Percentiles rank a stretch among this genome's conserved stretches.
These are phyloP conservation scores for Rhodophaea formosa DNA, from an alignment of 2,888 invertebrate genomes.

Conservation along the genomic window DNA sequence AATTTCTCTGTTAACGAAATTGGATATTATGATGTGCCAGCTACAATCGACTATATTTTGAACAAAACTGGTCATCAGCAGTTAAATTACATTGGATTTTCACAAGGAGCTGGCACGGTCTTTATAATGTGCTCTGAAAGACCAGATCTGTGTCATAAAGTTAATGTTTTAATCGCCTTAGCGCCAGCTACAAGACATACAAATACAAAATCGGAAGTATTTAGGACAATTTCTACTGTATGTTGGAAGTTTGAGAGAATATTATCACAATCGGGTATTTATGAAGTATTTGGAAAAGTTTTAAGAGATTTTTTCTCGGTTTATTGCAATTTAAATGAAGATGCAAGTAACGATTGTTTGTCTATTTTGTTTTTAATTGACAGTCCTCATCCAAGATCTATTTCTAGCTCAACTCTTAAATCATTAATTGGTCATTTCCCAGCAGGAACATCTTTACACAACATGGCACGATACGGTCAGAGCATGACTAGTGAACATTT, in stretches of 20 bases:
- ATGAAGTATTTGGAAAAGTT: conserved; percentile 53
- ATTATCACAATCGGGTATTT: conserved; percentile 36
- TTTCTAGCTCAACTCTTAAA: conserved; percentile 42
- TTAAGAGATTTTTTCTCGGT: conserved; percentile 42
- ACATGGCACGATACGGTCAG: conserved; percentile 59
- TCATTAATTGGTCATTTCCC: conserved; percentile 54
- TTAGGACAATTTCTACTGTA: conserved; percentile 30
- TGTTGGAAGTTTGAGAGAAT: conserved; percentile 34
- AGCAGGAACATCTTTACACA: conserved; percentile 53
- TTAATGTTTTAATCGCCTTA: conserved; percentile 80
- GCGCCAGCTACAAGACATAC: conserved; percentile 82
- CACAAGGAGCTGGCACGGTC: conserved; percentile 85
- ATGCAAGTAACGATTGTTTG: conserved; percentile 43
- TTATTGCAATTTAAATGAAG: conserved; percentile 45
- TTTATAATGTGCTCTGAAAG: conserved; percentile 84
- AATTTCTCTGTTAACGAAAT: conserved; percentile 88
- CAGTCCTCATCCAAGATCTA: conserved; percentile 49
- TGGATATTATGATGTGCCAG: conserved; percentile 87
- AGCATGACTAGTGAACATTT: conserved; percentile 42
- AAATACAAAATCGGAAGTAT: conserved; percentile 53
- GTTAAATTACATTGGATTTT: conserved; percentile 84
- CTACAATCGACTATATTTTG: conserved; percentile 63
- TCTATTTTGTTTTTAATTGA: conserved; percentile 39
- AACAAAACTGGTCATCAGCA: conserved; percentile 42
- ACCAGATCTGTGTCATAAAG: conserved; percentile 84